These are phyloP conservation scores for Neosilurus mollespiculum DNA, from an alignment of 2,797 vertebrate species.

Conservation along the genomic window DNA sequence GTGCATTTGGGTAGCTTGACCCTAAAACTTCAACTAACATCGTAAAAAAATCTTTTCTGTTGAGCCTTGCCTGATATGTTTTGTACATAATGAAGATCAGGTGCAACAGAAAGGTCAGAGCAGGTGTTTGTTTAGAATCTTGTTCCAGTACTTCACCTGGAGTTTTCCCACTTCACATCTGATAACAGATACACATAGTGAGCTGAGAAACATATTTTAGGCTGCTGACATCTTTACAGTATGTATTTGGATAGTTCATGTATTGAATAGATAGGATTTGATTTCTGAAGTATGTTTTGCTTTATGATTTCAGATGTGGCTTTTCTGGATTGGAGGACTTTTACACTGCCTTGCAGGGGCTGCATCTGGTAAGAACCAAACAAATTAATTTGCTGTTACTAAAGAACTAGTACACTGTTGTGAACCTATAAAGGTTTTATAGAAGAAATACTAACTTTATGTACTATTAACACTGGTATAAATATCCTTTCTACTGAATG, in stretches of 20 bases:
- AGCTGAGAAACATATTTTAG: not conserved
- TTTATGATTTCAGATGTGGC: constrained; percentile 60
- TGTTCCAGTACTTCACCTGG: constrained; percentile 40
- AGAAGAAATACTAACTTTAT: not conserved
- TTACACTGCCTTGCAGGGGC: constrained; percentile 52
- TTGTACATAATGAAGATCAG: not conserved
- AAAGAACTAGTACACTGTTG: not conserved
- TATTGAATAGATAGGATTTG: not conserved
- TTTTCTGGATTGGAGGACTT: constrained; percentile 55
- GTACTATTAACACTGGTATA: too few species aligned
- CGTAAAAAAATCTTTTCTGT: not conserved
- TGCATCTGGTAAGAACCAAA: constrained; percentile 55
- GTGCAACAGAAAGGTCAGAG: not conserved
- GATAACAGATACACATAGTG: not conserved
- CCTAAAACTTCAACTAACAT: not conserved
- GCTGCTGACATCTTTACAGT: constrained; percentile 18
- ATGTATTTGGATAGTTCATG: constrained; percentile 6
- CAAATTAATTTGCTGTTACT: not conserved
- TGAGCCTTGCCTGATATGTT: not conserved
- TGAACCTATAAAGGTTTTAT: not conserved
- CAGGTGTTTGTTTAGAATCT: not conserved
- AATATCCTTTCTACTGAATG: not conserved
- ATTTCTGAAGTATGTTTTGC: constrained; percentile 9
- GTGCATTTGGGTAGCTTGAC: not conserved
- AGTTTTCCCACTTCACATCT: constrained; percentile 30